Percentiles rank a stretch among this genome's conserved stretches.
phyloP scores from a whole-genome alignment of 2,797 vertebrate genomes.

The Coluber constrictor region DNA sequence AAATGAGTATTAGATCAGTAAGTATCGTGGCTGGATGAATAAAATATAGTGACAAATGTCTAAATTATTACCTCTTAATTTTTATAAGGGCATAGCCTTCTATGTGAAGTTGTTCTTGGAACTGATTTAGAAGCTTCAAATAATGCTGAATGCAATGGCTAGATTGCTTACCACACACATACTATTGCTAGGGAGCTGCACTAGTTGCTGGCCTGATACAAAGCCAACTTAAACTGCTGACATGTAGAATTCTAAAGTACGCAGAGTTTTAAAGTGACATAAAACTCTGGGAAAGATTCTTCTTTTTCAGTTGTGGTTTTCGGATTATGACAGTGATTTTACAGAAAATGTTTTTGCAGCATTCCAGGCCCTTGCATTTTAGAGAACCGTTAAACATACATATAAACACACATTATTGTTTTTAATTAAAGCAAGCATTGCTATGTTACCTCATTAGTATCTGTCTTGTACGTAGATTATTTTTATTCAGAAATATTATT shows the following conservation, averaged over 20 bases:
- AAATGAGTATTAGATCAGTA: not conserved
- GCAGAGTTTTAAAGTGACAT: not conserved
- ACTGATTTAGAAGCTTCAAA: not conserved
- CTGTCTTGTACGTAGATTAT: not conserved
- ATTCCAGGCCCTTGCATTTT: not conserved
- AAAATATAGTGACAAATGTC: not conserved
- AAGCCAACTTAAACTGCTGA: not conserved
- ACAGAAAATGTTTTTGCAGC: not conserved
- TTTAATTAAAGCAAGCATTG: not conserved
- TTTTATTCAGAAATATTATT: not conserved
- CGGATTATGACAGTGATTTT: not conserved
- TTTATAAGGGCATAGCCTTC: not conserved
- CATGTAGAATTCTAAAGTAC: not conserved
- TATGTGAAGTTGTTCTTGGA: not conserved
- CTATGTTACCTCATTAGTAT: not conserved
- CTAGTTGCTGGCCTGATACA: not conserved
- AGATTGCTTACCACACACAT: not conserved
- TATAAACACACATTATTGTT: not conserved
- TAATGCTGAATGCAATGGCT: not conserved
- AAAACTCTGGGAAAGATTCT: not conserved
- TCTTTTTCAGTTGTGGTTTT: not conserved
- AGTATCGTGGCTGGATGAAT: not conserved
- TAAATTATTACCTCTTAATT: not conserved
- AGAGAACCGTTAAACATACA: not conserved
- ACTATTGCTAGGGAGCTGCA: not conserved